Percentiles rank a stretch among this genome's conserved stretches.
Evolutionary conservation across 2,888 invertebrate genomes (phyloP).

Genomic region (Nomada goodeniana): DNA sequence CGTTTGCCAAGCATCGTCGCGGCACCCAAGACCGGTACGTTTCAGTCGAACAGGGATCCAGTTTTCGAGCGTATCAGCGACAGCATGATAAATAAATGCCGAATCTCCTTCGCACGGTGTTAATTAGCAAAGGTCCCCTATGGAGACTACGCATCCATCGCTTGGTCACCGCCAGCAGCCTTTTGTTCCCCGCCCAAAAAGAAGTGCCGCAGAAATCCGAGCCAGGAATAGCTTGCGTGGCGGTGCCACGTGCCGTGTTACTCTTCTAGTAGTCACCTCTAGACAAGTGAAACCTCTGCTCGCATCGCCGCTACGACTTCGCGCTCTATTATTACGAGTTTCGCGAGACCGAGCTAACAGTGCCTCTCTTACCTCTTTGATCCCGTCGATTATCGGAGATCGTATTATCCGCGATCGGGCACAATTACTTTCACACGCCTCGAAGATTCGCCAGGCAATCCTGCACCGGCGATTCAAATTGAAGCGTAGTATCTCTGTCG

Average conservation of each 20-base stretch:
- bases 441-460: background rate
- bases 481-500: too few relatives aligned
- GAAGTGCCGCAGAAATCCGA: slow-evolving; percentile 43
- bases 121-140: background rate
- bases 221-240: slow-evolving; percentile 62
- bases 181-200: slow-evolving; percentile 52
- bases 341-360: slow-evolving; percentile 4
- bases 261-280: slow-evolving; percentile 52
- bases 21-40: slow-evolving; percentile 11
- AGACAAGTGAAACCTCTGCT: slow-evolving; percentile 61
- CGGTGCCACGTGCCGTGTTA: slow-evolving; percentile 65
- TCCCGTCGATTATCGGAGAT: slow-evolving; percentile 6
- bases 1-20: slow-evolving; percentile 24
- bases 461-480: too few relatives aligned
- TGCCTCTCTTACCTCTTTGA: background rate
- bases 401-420: slow-evolving; percentile 11
- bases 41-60: background rate
- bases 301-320: slow-evolving; percentile 36
- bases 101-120: background rate
- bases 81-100: background rate
- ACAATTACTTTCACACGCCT: background rate
- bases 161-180: slow-evolving; percentile 22
- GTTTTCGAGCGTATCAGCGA: background rate
- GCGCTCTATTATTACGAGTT: slow-evolving; percentile 52
- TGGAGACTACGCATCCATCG: background rate